Evolutionary conservation across 2,113 vertebrate genomes (phyloP).

Genomic region (Terrapene triunguis): DNA sequence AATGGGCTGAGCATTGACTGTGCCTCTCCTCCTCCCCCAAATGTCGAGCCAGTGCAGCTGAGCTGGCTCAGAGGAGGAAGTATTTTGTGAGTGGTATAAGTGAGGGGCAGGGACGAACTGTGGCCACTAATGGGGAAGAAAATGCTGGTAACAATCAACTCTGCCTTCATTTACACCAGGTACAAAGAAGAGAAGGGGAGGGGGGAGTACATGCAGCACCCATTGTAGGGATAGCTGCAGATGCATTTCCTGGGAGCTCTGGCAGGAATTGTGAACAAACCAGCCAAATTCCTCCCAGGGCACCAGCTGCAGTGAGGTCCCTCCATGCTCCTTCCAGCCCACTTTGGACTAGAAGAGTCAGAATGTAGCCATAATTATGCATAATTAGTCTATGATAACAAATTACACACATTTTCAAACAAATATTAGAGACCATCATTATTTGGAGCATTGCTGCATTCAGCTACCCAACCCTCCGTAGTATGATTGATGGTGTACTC

Average conservation of each 20-base stretch:
- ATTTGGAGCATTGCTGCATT: conserved; percentile 82
- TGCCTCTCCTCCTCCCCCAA: not conserved
- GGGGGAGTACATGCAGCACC: not conserved
- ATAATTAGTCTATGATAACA: conserved; percentile 98
- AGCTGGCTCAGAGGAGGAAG: not conserved
- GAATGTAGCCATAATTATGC: conserved; percentile 87
- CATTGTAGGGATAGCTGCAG: not conserved
- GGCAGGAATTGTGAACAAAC: conserved; percentile 53
- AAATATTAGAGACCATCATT: conserved; percentile 93
- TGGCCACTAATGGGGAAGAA: not conserved
- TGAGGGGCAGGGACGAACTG: not conserved
- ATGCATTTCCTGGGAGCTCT: conserved; percentile 31
- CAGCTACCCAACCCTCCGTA: conserved; percentile 73
- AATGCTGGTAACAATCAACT: conserved; percentile 28
- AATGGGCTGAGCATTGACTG: not conserved
- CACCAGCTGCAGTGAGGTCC: conserved; percentile 35
- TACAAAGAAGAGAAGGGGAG: not conserved
- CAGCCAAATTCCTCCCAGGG: conserved; percentile 44
- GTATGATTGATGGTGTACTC: conserved; percentile 80
- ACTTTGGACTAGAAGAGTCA: conserved; percentile 70
- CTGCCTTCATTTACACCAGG: not conserved
- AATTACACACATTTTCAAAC: conserved; percentile 91
- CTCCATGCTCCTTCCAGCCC: conserved; percentile 59
- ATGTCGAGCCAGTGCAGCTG: not conserved
- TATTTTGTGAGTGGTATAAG: not conserved